Conservation (phyloP, 2,888 invertebrate species). For the Danaus chrysippus region DNA sequence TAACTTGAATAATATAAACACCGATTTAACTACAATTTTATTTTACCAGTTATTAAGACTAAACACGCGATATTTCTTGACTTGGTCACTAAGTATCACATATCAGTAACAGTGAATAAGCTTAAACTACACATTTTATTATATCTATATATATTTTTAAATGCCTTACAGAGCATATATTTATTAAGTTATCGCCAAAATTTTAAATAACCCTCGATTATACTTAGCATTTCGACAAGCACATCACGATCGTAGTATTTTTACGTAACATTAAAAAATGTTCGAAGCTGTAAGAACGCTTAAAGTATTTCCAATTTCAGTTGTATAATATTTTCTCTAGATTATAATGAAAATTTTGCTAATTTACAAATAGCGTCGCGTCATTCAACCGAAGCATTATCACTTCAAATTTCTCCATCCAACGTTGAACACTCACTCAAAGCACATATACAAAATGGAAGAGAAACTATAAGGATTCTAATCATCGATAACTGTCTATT, state of each 20-base stretch:
- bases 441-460: conserved; percentile 10
- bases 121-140: not conserved
- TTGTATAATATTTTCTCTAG: too few relatives aligned
- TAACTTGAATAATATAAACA: not conserved
- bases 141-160: not conserved
- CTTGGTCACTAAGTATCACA: conserved; percentile 22
- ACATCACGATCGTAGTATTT: too few relatives aligned
- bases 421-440: not conserved
- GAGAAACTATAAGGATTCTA: conserved; percentile 4
- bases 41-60: not conserved
- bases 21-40: too few relatives aligned
- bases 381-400: too few relatives aligned
- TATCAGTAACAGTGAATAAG: conserved; percentile 17
- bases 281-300: too few relatives aligned
- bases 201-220: too few relatives aligned
- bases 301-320: too few relatives aligned
- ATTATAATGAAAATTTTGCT: too few relatives aligned
- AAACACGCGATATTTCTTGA: conserved; percentile 7
- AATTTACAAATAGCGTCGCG: not conserved
- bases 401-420: conserved; percentile 6
- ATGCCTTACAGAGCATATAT: not conserved
- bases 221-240: too few relatives aligned
- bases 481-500: not conserved
- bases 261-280: too few relatives aligned
- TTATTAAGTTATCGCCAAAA: too few relatives aligned